A percentile compares a stretch with the other conserved stretches of the same genome.
Evolutionary conservation across 23 tunicate genomes (phyloP).

Genomic region (Ascidia mentula): DNA sequence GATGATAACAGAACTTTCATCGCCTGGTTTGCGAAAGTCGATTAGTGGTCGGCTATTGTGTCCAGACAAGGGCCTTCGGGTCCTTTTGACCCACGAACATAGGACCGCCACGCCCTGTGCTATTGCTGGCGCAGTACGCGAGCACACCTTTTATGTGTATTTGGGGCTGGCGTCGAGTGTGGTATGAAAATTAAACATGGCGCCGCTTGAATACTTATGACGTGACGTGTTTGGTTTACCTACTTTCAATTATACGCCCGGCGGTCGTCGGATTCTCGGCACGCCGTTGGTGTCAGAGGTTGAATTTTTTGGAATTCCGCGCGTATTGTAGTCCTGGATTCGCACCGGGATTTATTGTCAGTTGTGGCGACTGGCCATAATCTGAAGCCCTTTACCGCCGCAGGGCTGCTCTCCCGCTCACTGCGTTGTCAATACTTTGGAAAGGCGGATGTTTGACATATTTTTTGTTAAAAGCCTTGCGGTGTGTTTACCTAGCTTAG

Average conservation of each 20-base stretch:
- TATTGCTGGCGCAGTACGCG: neutral
- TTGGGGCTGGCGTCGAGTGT: neutral
- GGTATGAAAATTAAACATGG: neutral
- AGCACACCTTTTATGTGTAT: conserved; percentile 7
- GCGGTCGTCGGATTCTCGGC: neutral
- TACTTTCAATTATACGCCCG: neutral
- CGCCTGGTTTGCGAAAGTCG: neutral
- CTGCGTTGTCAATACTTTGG: no score
- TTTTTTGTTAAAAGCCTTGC: no score
- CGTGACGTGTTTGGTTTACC: conserved; percentile 11
- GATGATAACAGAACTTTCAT: neutral
- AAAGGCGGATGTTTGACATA: no score
- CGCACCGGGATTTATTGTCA: neutral
- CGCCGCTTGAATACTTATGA: neutral
- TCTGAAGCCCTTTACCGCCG: no score
- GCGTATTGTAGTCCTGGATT: neutral
- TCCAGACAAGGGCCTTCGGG: neutral
- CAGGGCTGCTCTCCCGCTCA: no score
- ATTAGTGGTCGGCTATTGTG: neutral
- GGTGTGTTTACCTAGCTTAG: no score
- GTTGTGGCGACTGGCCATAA: no score
- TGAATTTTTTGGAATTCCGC: neutral
- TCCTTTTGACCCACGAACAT: neutral
- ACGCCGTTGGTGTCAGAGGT: neutral
- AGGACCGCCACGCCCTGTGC: neutral